Conservation (phyloP, 2,888 invertebrate genomes). For the Anticlea derivata region DNA sequence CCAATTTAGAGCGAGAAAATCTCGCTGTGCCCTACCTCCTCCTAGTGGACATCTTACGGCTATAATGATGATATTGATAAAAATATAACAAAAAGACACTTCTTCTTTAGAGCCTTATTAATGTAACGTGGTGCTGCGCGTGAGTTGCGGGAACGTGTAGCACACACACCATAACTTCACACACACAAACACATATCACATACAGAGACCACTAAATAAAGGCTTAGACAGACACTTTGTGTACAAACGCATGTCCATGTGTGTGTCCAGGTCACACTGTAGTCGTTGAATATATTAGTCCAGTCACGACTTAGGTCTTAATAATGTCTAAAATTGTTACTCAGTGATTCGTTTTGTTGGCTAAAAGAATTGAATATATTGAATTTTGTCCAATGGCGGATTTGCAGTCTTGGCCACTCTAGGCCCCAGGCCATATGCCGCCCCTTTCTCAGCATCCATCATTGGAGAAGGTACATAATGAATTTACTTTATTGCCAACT, state of each 20-base stretch:
- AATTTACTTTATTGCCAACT: too few species aligned
- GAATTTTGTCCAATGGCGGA: too few species aligned
- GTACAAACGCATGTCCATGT: not conserved
- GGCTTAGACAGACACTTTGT: not conserved
- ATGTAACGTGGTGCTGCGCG: constrained; percentile 13
- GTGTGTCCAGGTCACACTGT: constrained; percentile 28
- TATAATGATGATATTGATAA: too few species aligned
- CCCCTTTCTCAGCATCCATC: too few species aligned
- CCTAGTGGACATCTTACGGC: too few species aligned
- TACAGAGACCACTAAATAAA: not conserved
- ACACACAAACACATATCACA: constrained; percentile 11
- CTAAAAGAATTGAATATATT: not conserved
- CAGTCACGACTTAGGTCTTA: constrained; percentile 21
- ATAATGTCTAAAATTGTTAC: constrained; percentile 12
- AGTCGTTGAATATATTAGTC: constrained; percentile 14
- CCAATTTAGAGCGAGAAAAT: too few species aligned
- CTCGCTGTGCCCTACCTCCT: too few species aligned
- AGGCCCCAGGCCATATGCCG: too few species aligned
- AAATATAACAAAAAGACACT: constrained; percentile 1
- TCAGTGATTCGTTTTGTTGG: not conserved
- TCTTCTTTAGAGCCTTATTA: constrained; percentile 19
- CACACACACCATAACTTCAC: not conserved
- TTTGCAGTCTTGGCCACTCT: too few species aligned
- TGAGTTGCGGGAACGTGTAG: constrained; percentile 27
- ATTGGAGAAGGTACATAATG: too few species aligned